Evolutionary conservation across 1,140 invertebrate genomes (phyloP).

Genomic region (Micrasema longulum): DNA sequence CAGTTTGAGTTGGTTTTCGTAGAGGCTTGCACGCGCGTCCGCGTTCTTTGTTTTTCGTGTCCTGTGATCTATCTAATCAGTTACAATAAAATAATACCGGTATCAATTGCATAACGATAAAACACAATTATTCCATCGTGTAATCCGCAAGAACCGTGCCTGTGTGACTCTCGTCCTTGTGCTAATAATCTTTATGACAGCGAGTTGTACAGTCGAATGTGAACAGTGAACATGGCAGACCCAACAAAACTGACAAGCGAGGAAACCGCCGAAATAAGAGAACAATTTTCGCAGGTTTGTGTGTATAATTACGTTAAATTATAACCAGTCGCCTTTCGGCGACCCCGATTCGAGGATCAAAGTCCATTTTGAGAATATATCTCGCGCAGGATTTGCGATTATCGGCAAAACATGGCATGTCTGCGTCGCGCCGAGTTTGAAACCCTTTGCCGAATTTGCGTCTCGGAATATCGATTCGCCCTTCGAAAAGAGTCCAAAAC

Average conservation of each 20-base stretch:
- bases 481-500: not conserved
- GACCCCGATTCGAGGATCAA: not conserved
- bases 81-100: constrained; percentile 25
- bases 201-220: constrained; percentile 28
- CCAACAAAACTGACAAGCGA: constrained; percentile 67
- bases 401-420: constrained; percentile 23
- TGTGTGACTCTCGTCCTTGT: not conserved
- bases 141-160: constrained; percentile 11
- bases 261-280: constrained; percentile 64
- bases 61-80: constrained; percentile 27
- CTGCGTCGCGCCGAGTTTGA: not conserved
- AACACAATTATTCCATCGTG: constrained; percentile 9
- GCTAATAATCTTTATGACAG: too few species aligned
- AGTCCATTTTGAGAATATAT: not conserved
- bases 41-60: constrained; percentile 1
- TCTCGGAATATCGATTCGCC: not conserved
- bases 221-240: constrained; percentile 57
- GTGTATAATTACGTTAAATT: not conserved
- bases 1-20: not conserved
- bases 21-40: not conserved
- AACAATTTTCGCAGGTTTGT: constrained; percentile 66
- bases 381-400: not conserved
- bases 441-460: constrained; percentile 5
- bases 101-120: constrained; percentile 16
- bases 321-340: not conserved